Evolutionary conservation across 2,797 vertebrate genomes (phyloP), one percentile per base, ranked within the genome.

Genomic region (Acanthurus leucopareius): DNA sequence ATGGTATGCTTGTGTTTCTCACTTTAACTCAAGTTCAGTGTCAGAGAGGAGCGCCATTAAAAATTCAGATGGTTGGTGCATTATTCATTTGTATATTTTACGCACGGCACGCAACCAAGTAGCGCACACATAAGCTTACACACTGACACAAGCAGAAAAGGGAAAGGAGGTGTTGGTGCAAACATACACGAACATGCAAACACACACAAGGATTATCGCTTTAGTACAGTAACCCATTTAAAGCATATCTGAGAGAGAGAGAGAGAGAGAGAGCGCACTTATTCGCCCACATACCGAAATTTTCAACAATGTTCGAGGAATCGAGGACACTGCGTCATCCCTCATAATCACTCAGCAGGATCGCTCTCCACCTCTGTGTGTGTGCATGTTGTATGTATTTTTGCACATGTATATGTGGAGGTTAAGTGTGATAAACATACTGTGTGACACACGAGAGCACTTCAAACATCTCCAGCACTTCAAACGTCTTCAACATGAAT

Each of bases 181-280:
- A 79, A 79, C 78, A 85, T 75, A 74, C 81, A 73, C 78, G 85
- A 69, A 80, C 75, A 71, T 59, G 80, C 73, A 86, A 71, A 78
- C 72, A 73, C 75, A 89, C 79, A 78, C 80, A 75, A 53, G 64
- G 66, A 87, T 87, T 89, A 90, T 90, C 82, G 68, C 80, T 84
- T 91, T 88, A 93, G 84, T 92, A 91, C 90, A 91, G 89, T 94
- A 94, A 92, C 91, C 93, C 89, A 93, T 93, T 93, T 92, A 91
- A 87, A 90, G 90, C 83, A 88, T 83, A 88, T 89, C 80, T 77
- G 83, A 86, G 79, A 69, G 68, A 77, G 71, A 68, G 64, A 51
- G 48, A 40, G 77, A 48, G 71, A 52, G 67, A 45, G 74, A 72
- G 74, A 56, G 72, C 70, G 75, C 67, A 86, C 77, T 86, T 75